Base-by-base conservation (phyloP, 2,888 invertebrate species). In the Anoplius nigerrimus region DNA sequence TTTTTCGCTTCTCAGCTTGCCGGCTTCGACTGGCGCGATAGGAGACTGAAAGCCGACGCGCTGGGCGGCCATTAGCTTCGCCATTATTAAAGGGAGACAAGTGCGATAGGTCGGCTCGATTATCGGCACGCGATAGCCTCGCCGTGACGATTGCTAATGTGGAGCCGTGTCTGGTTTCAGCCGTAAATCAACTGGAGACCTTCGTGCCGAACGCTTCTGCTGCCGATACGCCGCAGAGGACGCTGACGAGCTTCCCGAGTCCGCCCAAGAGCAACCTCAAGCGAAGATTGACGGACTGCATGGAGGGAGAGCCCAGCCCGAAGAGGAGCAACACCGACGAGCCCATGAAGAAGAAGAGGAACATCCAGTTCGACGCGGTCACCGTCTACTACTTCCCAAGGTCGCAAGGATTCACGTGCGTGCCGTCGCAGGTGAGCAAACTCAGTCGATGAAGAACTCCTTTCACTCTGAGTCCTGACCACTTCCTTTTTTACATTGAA, bases 381-480 rank as follows among this genome's bases (percentile, higher is more conserved):
- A 97, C 97, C 20, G 97, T 98, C 11, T 98, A 93, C 89, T 98
- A 98, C 90, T 98, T 99, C 90, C 96, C 97, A 1, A 91, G 98
- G 84, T 93, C 96, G 62, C 97, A 97, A 90, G 97, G 97, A 20
- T 96, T 97, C 89, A 94, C 95, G 45, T 97, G 97, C 90, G 96
- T 97, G 72, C 97, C 97, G 57, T 97, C 97, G 13, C 94, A 95
- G 90, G 96, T 96, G 64, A 66, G 62, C 43, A 22, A 5, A n/a
- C n/a, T n/a, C n/a, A n/a, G n/a, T n/a, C n/a, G n/a, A n/a, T n/a
- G n/a, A n/a, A n/a, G n/a, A n/a, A n/a, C n/a, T n/a, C n/a, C n/a
- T n/a, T n/a, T n/a, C n/a, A n/a, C n/a, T n/a, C n/a, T n/a, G n/a
- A n/a, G n/a, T n/a, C n/a, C n/a, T n/a, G n/a, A n/a, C n/a, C n/a